A percentile compares a stretch with the other conserved stretches of the same genome.
These are phyloP conservation scores for Periophthalmus magnuspinnatus DNA, from an alignment of 2,797 vertebrate species.

Conservation along the genomic window DNA sequence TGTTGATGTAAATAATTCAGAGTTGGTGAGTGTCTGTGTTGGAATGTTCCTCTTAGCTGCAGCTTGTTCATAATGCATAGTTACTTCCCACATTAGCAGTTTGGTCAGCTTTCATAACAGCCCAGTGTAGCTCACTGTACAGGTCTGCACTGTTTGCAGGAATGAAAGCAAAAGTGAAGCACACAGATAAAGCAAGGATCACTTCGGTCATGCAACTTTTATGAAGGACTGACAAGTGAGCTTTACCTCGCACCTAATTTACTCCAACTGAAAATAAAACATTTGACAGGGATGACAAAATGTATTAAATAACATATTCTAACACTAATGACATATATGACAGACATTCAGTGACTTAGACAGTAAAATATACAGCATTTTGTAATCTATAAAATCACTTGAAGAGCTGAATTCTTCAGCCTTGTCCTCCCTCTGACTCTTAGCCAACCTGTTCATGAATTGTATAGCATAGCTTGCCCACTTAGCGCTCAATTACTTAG, in stretches of 20 bases:
- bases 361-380: slow-evolving; percentile 2
- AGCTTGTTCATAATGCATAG: slow-evolving; percentile 51
- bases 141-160: slow-evolving; percentile 19
- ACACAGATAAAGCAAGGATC: slow-evolving; percentile 62
- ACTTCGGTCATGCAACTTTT: slow-evolving; percentile 56
- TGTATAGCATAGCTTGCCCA: slow-evolving; percentile 76
- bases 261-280: slow-evolving; percentile 6
- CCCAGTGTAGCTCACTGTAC: slow-evolving; percentile 10
- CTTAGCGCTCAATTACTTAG: slow-evolving; percentile 81
- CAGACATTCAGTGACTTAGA: neutral
- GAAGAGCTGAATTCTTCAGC: slow-evolving; percentile 18
- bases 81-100: slow-evolving; percentile 34
- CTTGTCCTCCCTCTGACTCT: slow-evolving; percentile 59
- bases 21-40: slow-evolving; percentile 52
- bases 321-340: neutral
- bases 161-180: slow-evolving; percentile 56
- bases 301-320: neutral
- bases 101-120: slow-evolving; percentile 24
- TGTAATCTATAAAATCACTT: slow-evolving; percentile 3
- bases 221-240: slow-evolving; percentile 57
- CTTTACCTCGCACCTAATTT: slow-evolving; percentile 23
- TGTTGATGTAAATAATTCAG: slow-evolving; percentile 73
- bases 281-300: neutral
- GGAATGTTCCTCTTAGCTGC: slow-evolving; percentile 40
- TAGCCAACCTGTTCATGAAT: slow-evolving; percentile 79